phyloP scores from a whole-genome alignment of 2,888 invertebrate species.

The Drosophila paramelanica region DNA sequence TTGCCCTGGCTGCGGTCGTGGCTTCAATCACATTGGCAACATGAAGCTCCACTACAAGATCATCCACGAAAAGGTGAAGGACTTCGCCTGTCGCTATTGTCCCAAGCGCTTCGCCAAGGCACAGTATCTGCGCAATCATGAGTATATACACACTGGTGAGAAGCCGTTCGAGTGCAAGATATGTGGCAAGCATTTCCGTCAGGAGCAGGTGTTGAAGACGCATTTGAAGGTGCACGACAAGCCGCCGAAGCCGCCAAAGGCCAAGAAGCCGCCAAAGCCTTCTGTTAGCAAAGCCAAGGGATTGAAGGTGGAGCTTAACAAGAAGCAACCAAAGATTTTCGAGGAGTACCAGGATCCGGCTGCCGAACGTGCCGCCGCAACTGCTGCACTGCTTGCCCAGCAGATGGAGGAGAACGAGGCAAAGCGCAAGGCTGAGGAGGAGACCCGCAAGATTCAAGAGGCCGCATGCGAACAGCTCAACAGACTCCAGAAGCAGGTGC shows the following conservation, averaged over 20 bases:
- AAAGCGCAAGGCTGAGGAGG: constrained; percentile 78
- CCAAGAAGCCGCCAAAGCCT: constrained; percentile 60
- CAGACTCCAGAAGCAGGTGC: constrained; percentile 69
- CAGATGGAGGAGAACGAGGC: constrained; percentile 79
- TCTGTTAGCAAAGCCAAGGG: constrained; percentile 55
- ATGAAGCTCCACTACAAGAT: constrained; percentile 82
- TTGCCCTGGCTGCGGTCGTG: constrained; percentile 82
- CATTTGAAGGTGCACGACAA: constrained; percentile 82
- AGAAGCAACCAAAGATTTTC: constrained; percentile 68
- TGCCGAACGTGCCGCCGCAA: constrained; percentile 74
- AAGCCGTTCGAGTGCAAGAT: constrained; percentile 82
- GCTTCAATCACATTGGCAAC: constrained; percentile 83
- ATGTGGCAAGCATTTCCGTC: constrained; percentile 83
- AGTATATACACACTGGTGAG: constrained; percentile 84
- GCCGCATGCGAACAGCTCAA: constrained; percentile 80
- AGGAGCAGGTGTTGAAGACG: constrained; percentile 81
- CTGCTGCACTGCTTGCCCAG: constrained; percentile 80
- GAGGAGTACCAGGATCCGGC: constrained; percentile 75
- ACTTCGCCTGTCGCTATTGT: constrained; percentile 82
- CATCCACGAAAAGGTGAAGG: constrained; percentile 83
- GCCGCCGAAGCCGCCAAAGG: constrained; percentile 63
- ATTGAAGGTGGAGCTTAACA: constrained; percentile 55
- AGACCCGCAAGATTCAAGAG: constrained; percentile 78
- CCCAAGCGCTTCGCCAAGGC: constrained; percentile 83
- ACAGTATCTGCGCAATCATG: constrained; percentile 83